A percentile compares a stretch with the other conserved stretches of the same genome.
Conservation (phyloP, 2,888 invertebrate species). For the Sarcophaga subvicina region DNA sequence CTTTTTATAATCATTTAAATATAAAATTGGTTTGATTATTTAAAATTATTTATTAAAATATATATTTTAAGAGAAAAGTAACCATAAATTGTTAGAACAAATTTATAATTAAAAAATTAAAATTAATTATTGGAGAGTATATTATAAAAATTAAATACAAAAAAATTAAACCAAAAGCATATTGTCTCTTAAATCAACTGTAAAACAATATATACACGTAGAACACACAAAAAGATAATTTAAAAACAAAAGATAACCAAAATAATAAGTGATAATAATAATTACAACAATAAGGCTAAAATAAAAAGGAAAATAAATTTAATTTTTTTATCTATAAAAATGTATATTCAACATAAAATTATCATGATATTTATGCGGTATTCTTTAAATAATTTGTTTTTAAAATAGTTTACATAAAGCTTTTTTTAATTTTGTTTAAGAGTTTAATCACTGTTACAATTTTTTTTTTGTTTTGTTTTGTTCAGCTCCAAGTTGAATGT, state of each 20-base stretch:
- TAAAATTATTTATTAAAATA: constrained; percentile 2
- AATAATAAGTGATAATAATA: constrained; percentile 41
- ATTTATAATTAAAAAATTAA: constrained; percentile 14
- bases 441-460: constrained; percentile 50
- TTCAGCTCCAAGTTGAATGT: constrained; percentile 80
- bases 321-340: neutral
- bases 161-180: neutral
- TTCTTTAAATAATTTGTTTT: constrained; percentile 50
- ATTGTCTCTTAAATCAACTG: neutral
- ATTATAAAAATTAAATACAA: constrained; percentile 1
- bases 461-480: constrained; percentile 65
- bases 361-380: constrained; percentile 58
- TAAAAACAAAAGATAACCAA: constrained; percentile 4
- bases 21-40: constrained; percentile 26
- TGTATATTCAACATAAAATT: constrained; percentile 50
- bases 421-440: constrained; percentile 47
- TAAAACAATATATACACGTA: constrained; percentile 8
- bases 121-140: constrained; percentile 27
- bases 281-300: constrained; percentile 49
- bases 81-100: constrained; percentile 26
- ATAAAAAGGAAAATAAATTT: constrained; percentile 45
- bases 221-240: constrained; percentile 22
- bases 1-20: constrained; percentile 12
- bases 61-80: constrained; percentile 31
- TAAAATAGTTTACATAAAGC: constrained; percentile 15